Evolutionary conservation across 2,113 vertebrate species (phyloP), one percentile per base, ranked within the genome.

Genomic region (Cynocephalus volans): DNA sequence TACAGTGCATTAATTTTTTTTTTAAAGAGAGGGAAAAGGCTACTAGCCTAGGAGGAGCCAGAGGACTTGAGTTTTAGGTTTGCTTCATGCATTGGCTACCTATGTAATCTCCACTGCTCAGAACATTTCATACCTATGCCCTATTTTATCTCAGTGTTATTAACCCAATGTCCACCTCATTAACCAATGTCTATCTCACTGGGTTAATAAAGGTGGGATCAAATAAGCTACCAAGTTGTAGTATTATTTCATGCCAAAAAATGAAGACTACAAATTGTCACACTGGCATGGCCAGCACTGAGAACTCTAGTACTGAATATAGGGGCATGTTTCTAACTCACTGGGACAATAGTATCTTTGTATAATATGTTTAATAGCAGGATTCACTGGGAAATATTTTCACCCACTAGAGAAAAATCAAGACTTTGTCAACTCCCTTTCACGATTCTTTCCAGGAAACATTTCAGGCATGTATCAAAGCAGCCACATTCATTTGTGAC

Each of bases 341-440:
- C 82, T 97, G 94, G 85, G 28, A 98, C 97, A 97, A 98, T 89
- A 97, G 96, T 94, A 97, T 96, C 98, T 98, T 98, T 98, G 93
- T 98, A 98, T 83, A 98, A 92, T 88, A 96, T 67, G 93, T 83
- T 98, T 95, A 98, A 95, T 94, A 93, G 92, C 93, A 97, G 96
- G 95, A 98, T 97, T 98, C 97, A 98, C 77, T 76, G 97, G 33
- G 97, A 98, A 98, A 98, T 98, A 98, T 97, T 98, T 98, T 97
- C 98, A 98, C 98, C 97, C 98, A 98, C 97, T 83, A 75, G 81
- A 97, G 96, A 98, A 98, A 98, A 99, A 98, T 97, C 90, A 96
- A 96, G 98, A 98, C 98, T 98, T 98, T 99, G 98, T 99, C 97
- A 97, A 95, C 94, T 97, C 89, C 97, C 96, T 98, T 98, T 98